Percentiles rank a stretch among this genome's conserved stretches.
Evolutionary conservation across 2,113 vertebrate species (phyloP).

Genomic region (Benthochromis sp.): DNA sequence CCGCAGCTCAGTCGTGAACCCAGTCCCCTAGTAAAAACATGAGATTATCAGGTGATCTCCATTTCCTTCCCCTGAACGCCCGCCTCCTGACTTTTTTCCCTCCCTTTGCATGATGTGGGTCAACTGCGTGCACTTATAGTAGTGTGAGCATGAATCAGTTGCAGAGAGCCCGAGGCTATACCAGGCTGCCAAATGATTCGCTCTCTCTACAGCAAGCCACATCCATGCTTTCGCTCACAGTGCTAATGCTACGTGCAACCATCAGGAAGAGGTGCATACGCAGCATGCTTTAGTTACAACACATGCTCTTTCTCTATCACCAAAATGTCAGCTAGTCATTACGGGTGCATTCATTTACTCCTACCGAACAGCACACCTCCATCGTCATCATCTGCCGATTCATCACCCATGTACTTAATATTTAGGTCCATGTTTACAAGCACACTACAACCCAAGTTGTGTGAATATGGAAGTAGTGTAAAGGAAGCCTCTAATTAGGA

Average conservation of each 20-base stretch:
- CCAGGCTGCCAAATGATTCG: constrained; percentile 10
- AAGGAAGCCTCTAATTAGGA: not conserved
- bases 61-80: not conserved
- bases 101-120: constrained; percentile 52
- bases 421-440: not conserved
- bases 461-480: not conserved
- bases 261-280: not conserved
- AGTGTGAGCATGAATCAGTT: constrained; percentile 31
- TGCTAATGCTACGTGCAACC: not conserved
- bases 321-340: not conserved
- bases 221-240: not conserved
- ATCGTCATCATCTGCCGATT: not conserved
- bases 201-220: not conserved
- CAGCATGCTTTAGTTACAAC: not conserved
- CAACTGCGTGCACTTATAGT: constrained; percentile 46
- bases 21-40: not conserved
- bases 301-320: not conserved
- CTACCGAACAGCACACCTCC: not conserved
- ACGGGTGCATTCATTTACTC: not conserved
- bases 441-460: not conserved
- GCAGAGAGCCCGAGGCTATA: constrained; percentile 26
- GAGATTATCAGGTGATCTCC: constrained; percentile 13
- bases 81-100: not conserved
- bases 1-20: not conserved
- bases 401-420: not conserved